A percentile compares a stretch with the other conserved stretches of the same genome.
These are phyloP conservation scores for Maniola jurtina DNA, from an alignment of 1,140 invertebrate species.

Conservation along the genomic window DNA sequence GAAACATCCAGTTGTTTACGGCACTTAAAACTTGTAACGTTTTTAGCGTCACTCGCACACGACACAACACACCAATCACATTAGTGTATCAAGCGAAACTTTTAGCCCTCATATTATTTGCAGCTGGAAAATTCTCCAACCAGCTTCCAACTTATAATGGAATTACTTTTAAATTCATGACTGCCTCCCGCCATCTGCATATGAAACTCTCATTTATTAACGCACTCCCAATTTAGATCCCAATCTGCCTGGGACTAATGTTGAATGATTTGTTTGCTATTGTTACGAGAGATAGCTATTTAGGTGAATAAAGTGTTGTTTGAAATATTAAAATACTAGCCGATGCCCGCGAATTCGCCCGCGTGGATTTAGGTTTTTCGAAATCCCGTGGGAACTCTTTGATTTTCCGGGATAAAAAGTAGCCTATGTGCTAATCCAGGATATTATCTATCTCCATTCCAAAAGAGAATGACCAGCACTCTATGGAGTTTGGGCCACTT, in stretches of 20 bases:
- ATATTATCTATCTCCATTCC: too few relatives aligned
- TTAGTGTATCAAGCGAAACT: slow-evolving; percentile 57
- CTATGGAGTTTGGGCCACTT: too few relatives aligned
- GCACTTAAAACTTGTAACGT: slow-evolving; percentile 53
- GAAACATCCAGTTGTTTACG: slow-evolving; percentile 34
- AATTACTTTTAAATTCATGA: slow-evolving; percentile 70
- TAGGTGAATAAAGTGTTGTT: too few relatives aligned
- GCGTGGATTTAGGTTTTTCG: too few relatives aligned
- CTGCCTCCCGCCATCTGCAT: slow-evolving; percentile 35
- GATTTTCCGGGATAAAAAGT: too few relatives aligned
- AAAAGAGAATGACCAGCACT: too few relatives aligned
- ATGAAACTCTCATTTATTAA: slow-evolving; percentile 34
- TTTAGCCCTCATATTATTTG: slow-evolving; percentile 60
- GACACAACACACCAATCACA: slow-evolving; percentile 44
- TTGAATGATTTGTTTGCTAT: slow-evolving; percentile 20
- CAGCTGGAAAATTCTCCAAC: slow-evolving; percentile 57
- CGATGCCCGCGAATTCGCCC: too few relatives aligned
- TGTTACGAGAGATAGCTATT: not conserved
- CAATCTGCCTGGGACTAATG: slow-evolving; percentile 21
- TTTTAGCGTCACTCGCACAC: slow-evolving; percentile 29
- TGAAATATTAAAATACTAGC: too few relatives aligned
- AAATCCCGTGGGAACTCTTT: too few relatives aligned
- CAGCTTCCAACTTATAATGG: slow-evolving; percentile 67
- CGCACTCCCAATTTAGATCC: slow-evolving; percentile 38
- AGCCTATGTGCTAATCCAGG: too few relatives aligned